Evolutionary conservation across 1,140 invertebrate genomes (phyloP), one percentile per base, ranked within the genome.

Genomic region (Andricus grossulariae): DNA sequence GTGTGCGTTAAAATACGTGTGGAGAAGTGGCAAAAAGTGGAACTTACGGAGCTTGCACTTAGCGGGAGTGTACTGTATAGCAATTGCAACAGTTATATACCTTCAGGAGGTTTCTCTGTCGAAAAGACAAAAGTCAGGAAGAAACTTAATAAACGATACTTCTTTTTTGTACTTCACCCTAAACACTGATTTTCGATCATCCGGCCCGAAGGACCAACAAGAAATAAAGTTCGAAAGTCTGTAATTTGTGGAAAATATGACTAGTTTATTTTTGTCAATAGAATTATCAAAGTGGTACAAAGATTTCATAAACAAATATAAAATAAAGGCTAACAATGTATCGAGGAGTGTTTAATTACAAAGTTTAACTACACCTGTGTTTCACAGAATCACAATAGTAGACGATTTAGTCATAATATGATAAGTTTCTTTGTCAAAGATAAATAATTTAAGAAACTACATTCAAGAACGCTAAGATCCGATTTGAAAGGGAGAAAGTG

Each of bases 401-500:
- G 5, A n/a, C 60, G 60, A 66, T 66, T 39, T 25, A 25, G 57
- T 66, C 57, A 66, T 21, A 10, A 66, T n/a, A 32, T 32, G 60
- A 66, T 66, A 66, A 66, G 15, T 39, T 45, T 45, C 60, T 66
- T 45, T 66, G 60, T 66, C 60, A 66, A 66, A 66, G 60, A 39
- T 66, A 66, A 45, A 66, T 66, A 66, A 66, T 66, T 66, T 66
- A 16, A 66, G 32, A 13, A 45, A n/a, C 39, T 66, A 32, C 25
- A 66, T 15, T 39, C 60, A n/a, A 66, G 39, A 66, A 13, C 60
- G 60, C 21, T 39, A 66, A 66, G 15, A 32, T 66, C 32, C 32
- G 60, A 66, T 66, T 66, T 45, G 32, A 32, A 39, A 71, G 76
- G 76, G 78, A 83, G 76, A 78, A 79, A 79, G 71, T 76, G 78